Percentiles rank a stretch among this genome's conserved stretches.
phyloP scores from a whole-genome alignment of 2,797 vertebrate species.

The Sebastes taczanowskii region DNA sequence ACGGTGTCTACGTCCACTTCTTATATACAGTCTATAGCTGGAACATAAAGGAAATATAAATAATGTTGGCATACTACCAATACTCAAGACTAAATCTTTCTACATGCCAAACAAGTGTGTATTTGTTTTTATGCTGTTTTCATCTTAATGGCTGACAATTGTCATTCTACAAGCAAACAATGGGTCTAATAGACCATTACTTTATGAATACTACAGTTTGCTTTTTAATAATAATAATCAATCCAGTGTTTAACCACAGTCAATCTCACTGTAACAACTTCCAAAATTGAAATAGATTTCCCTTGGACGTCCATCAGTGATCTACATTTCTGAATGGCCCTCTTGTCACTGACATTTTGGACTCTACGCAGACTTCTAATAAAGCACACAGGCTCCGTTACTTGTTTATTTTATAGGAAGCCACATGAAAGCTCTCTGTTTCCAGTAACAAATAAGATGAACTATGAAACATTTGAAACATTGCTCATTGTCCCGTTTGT shows the following conservation, averaged over 20 bases:
- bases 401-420: conserved; percentile 58
- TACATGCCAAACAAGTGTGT: not conserved
- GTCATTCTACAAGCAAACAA: conserved; percentile 1
- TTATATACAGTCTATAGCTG: too few relatives aligned
- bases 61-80: not conserved
- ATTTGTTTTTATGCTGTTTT: not conserved
- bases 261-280: not conserved
- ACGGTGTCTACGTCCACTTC: too few relatives aligned
- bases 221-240: not conserved
- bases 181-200: not conserved
- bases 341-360: conserved; percentile 27
- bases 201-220: not conserved
- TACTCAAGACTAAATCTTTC: not conserved
- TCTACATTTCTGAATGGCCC: not conserved
- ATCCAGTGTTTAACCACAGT: conserved; percentile 12
- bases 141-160: not conserved
- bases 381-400: conserved; percentile 30
- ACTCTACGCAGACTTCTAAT: conserved; percentile 27
- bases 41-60: not conserved
- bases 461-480: conserved; percentile 40
- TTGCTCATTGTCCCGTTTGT: conserved; percentile 41
- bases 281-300: conserved; percentile 21
- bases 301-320: conserved; percentile 1
- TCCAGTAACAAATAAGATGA: conserved; percentile 50
- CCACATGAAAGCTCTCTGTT: conserved; percentile 57